Percentiles rank a stretch among this genome's conserved stretches.
Conservation (phyloP, 1,140 invertebrate species). For the Drosophila novamexicana region DNA sequence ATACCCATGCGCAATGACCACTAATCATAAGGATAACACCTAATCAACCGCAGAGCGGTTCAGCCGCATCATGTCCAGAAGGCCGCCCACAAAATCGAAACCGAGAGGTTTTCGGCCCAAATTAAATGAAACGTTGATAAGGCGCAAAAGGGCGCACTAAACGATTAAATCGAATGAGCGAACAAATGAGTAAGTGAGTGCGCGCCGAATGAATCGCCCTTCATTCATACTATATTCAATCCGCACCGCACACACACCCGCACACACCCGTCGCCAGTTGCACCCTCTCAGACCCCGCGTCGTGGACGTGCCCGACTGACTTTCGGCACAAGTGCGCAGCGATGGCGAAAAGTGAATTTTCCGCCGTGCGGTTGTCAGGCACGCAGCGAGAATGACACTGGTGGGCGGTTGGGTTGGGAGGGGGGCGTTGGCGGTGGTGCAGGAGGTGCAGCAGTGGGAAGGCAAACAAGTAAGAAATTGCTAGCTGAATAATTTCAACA, state of each 20-base stretch:
- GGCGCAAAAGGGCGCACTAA: conserved; percentile 81
- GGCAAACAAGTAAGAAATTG: conserved; percentile 54
- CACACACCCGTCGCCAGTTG: conserved; percentile 7
- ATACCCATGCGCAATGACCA: conserved; percentile 51
- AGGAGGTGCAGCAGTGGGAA: not conserved
- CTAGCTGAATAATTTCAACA: conserved; percentile 67
- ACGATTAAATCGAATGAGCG: conserved; percentile 81
- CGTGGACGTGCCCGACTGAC: conserved; percentile 76
- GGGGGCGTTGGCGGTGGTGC: not conserved
- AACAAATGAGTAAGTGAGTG: conserved; percentile 69
- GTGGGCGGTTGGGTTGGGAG: not conserved
- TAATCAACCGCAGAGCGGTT: conserved; percentile 69
- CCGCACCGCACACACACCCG: conserved; percentile 1
- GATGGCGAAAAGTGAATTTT: conserved; percentile 82
- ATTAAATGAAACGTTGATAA: conserved; percentile 82
- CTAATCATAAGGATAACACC: conserved; percentile 81
- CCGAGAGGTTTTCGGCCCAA: conserved; percentile 62
- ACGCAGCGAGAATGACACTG: conserved; percentile 48
- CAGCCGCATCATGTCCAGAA: conserved; percentile 39
- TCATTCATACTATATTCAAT: conserved; percentile 20
- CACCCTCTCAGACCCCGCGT: conserved; percentile 33
- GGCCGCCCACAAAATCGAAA: conserved; percentile 43
- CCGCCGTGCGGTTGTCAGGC: conserved; percentile 72
- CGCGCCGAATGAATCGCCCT: conserved; percentile 22
- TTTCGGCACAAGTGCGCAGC: conserved; percentile 80